These are phyloP conservation scores for Poeciliopsis turrubarensis DNA, from an alignment of 2,113 vertebrate species.

Conservation along the genomic window DNA sequence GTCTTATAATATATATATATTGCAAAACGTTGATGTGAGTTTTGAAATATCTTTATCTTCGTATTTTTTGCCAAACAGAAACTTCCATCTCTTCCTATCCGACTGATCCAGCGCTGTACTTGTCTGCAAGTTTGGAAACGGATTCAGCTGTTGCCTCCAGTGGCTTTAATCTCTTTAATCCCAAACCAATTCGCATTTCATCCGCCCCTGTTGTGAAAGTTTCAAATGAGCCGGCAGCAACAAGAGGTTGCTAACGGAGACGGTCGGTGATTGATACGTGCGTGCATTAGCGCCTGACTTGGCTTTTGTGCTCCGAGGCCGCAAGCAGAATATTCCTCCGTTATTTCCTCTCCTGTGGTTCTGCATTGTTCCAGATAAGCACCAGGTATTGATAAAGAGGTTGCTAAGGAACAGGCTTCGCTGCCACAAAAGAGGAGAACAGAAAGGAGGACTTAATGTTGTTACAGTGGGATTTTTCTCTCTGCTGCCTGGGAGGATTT, in stretches of 20 bases:
- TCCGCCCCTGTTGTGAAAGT: slow-evolving; percentile 29
- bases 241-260: slow-evolving; percentile 56
- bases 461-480: slow-evolving; percentile 55
- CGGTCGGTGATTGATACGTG: slow-evolving; percentile 48
- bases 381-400: slow-evolving; percentile 84
- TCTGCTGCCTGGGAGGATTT: slow-evolving; percentile 32
- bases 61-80: too few relatives aligned
- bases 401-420: slow-evolving; percentile 84
- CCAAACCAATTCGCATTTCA: slow-evolving; percentile 34
- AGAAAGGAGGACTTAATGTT: slow-evolving; percentile 68
- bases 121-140: slow-evolving; percentile 10
- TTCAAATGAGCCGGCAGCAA: slow-evolving; percentile 47
- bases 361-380: slow-evolving; percentile 73
- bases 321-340: slow-evolving; percentile 70
- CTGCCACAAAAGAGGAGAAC: slow-evolving; percentile 72
- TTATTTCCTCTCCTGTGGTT: slow-evolving; percentile 71
- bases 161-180: slow-evolving; percentile 18
- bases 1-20: too few relatives aligned
- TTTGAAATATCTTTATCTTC: too few relatives aligned
- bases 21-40: too few relatives aligned
- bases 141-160: slow-evolving; percentile 16
- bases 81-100: not conserved
- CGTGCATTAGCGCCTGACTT: slow-evolving; percentile 53
- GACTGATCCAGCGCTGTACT: not conserved
- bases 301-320: slow-evolving; percentile 68